These are phyloP conservation scores for Gryllus bimaculatus DNA, from an alignment of 1,140 invertebrate species.

Conservation along the genomic window DNA sequence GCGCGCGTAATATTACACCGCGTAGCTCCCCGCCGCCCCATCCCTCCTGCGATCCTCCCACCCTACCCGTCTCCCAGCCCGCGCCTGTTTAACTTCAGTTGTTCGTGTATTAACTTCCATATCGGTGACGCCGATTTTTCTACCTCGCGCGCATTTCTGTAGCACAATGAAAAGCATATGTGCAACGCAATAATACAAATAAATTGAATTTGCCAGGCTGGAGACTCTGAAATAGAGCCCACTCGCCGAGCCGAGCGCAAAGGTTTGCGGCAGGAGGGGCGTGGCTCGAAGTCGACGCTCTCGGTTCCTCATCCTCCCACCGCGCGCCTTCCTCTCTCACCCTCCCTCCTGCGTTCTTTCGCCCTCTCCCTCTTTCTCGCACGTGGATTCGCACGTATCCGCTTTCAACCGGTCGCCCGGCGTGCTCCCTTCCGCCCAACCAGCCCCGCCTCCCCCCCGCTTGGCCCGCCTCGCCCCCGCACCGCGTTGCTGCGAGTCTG, in stretches of 20 bases:
- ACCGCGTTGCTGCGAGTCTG: neutral
- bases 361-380: too few species aligned
- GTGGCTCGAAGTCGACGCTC: too few species aligned
- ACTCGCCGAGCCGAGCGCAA: neutral
- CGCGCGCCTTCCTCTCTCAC: too few species aligned
- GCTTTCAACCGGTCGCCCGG: too few species aligned
- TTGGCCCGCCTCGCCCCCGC: too few species aligned
- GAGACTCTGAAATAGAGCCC: neutral
- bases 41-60: neutral
- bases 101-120: neutral
- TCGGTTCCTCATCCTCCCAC: too few species aligned
- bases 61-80: too few species aligned
- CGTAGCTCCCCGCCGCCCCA: neutral
- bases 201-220: neutral
- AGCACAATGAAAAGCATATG: neutral
- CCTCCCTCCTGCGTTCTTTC: too few species aligned
- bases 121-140: neutral
- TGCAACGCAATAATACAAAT: neutral
- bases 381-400: too few species aligned
- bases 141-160: neutral
- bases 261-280: too few species aligned
- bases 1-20: neutral
- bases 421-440: too few species aligned
- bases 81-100: neutral
- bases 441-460: too few species aligned